A percentile compares a stretch with the other conserved stretches of the same genome.
These are phyloP conservation scores for Neopipo cinnamomea DNA, from an alignment of 2,113 vertebrate genomes.

Conservation along the genomic window DNA sequence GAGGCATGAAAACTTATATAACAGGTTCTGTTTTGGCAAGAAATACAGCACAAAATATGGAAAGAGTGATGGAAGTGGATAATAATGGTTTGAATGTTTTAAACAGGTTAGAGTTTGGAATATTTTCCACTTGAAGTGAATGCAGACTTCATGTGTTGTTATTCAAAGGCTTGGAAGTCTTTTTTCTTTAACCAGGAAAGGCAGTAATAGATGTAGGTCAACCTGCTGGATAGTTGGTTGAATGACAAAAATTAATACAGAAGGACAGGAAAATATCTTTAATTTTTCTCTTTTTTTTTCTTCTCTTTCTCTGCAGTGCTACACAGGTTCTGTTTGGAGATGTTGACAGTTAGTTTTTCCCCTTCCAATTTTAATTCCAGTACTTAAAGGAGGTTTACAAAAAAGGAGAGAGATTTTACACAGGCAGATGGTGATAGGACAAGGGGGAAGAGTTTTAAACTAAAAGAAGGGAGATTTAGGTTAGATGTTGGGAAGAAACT, in stretches of 20 bases:
- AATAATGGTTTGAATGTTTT: constrained; percentile 5
- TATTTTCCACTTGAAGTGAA: constrained; percentile 1
- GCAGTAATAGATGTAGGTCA: not conserved
- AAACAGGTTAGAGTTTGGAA: not conserved
- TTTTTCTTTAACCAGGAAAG: not conserved
- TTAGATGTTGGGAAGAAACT: not conserved
- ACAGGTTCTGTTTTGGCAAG: not conserved
- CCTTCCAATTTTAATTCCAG: not conserved
- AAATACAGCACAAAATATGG: not conserved
- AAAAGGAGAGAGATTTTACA: not conserved
- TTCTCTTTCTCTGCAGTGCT: not conserved
- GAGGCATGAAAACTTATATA: not conserved
- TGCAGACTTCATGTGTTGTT: not conserved
- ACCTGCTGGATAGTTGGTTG: not conserved
- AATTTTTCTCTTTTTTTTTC: not conserved
- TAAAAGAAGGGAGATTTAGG: not conserved
- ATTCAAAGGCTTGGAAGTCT: not conserved
- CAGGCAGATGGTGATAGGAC: not conserved
- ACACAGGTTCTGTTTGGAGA: not conserved
- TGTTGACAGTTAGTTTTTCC: not conserved
- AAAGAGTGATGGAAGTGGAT: not conserved
- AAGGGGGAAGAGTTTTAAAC: not conserved
- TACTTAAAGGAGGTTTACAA: not conserved
- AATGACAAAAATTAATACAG: not conserved
- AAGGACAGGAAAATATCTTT: not conserved